A percentile compares a stretch with the other conserved stretches of the same genome.
Evolutionary conservation across 2,797 vertebrate species (phyloP).

Genomic region (Lophius americanus): DNA sequence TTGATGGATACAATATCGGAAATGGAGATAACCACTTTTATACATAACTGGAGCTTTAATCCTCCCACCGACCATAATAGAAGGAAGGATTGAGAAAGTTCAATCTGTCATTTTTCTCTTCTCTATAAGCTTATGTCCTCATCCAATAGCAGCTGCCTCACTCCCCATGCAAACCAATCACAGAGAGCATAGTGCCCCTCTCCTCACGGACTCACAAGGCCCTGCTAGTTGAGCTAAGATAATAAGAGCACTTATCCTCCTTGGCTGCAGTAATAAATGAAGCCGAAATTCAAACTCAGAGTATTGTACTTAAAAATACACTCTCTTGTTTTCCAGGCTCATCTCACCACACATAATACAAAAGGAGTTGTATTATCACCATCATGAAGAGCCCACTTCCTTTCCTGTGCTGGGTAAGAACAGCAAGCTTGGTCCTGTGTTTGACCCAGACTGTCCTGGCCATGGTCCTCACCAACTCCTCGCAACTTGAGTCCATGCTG

Average conservation of each 20-base stretch:
- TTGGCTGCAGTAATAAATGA: background rate
- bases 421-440: constrained; percentile 80
- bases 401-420: constrained; percentile 76
- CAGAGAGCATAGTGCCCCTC: no score
- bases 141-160: no score
- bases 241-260: background rate
- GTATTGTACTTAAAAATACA: background rate
- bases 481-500: constrained; percentile 86
- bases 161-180: no score
- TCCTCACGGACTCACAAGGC: no score
- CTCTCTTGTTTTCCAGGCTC: constrained; percentile 43
- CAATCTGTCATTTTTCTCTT: no score
- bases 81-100: no score
- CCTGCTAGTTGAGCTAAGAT: no score
- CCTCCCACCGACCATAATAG: no score
- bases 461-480: constrained; percentile 87
- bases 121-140: no score
- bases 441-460: constrained; percentile 81
- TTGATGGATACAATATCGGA: no score
- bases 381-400: constrained; percentile 83
- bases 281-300: background rate
- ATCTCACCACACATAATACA: background rate
- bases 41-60: no score
- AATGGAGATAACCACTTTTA: no score
- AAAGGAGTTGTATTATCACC: constrained; percentile 47